Evolutionary conservation across 2,797 vertebrate species (phyloP).

Genomic region (Microctenopoma steveboyesi): DNA sequence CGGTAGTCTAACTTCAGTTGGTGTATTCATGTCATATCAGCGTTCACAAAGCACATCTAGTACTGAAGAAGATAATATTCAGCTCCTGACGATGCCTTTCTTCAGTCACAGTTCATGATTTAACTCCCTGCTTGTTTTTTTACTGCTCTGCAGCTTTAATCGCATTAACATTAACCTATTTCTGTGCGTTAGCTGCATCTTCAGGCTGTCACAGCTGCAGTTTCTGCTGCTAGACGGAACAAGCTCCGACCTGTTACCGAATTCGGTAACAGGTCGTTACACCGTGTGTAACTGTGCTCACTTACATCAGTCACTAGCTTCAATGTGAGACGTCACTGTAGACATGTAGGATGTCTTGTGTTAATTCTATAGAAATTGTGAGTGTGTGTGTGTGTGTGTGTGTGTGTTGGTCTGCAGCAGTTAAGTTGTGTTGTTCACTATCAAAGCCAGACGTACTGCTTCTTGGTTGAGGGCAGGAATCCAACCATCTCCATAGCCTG

Average conservation of each 20-base stretch:
- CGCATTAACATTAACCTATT: background rate
- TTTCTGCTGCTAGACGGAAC: constrained; percentile 53
- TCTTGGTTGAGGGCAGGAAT: constrained; percentile 93
- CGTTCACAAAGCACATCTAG: background rate
- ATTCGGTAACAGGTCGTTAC: too few relatives aligned
- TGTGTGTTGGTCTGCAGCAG: background rate
- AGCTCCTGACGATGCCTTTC: too few relatives aligned
- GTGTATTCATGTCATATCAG: background rate
- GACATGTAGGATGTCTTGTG: too few relatives aligned
- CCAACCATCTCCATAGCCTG: constrained; percentile 99
- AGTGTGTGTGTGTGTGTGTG: too few relatives aligned
- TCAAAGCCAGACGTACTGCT: constrained; percentile 83
- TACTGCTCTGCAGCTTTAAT: background rate
- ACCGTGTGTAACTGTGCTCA: too few relatives aligned
- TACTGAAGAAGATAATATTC: background rate
- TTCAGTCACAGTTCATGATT: background rate
- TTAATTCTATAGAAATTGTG: too few relatives aligned
- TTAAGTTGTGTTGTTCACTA: background rate
- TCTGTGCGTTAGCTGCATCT: constrained; percentile 14
- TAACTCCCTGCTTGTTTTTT: background rate
- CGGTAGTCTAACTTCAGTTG: background rate
- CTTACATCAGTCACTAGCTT: too few relatives aligned
- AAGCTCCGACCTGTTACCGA: constrained; percentile 63
- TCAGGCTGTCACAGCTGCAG: constrained; percentile 50
- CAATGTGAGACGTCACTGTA: too few relatives aligned